These are phyloP conservation scores for Pyrocephalus nanus DNA, from an alignment of 2,797 vertebrate genomes.

Conservation along the genomic window DNA sequence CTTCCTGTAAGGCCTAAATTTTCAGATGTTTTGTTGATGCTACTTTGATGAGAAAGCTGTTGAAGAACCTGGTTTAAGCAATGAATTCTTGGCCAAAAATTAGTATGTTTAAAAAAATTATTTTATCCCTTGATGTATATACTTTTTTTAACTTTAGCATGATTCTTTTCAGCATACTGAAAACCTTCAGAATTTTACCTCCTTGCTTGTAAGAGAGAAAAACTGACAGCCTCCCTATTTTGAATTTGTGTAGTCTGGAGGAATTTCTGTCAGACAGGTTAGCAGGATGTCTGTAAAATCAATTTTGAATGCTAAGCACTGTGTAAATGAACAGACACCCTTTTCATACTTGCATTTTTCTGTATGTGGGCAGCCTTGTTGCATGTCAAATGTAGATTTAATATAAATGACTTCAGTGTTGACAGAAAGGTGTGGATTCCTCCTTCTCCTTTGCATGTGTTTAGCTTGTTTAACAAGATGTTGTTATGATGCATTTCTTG, in stretches of 20 bases:
- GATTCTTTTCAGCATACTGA: neutral
- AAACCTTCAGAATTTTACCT: neutral
- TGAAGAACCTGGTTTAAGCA: neutral
- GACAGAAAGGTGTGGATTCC: conserved; percentile 25
- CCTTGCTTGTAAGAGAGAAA: neutral
- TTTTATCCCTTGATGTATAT: neutral
- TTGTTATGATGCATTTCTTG: conserved; percentile 21
- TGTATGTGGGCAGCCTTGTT: neutral
- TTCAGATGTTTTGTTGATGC: neutral
- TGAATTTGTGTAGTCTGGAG: conserved; percentile 37
- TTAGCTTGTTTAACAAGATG: conserved; percentile 12
- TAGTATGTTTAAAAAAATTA: neutral
- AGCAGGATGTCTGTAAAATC: conserved; percentile 54
- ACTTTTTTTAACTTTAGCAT: neutral
- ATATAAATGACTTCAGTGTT: conserved; percentile 1
- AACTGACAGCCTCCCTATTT: neutral
- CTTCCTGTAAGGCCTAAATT: neutral
- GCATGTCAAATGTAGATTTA: conserved; percentile 23
- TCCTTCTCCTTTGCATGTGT: neutral
- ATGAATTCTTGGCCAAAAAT: neutral
- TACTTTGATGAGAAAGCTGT: neutral
- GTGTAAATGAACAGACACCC: conserved; percentile 25
- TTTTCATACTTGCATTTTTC: conserved; percentile 39
- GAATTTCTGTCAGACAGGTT: conserved; percentile 51
- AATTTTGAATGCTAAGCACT: conserved; percentile 48